Base-by-base conservation (phyloP, 1,140 invertebrate species). In the Euwallacea fornicatus region DNA sequence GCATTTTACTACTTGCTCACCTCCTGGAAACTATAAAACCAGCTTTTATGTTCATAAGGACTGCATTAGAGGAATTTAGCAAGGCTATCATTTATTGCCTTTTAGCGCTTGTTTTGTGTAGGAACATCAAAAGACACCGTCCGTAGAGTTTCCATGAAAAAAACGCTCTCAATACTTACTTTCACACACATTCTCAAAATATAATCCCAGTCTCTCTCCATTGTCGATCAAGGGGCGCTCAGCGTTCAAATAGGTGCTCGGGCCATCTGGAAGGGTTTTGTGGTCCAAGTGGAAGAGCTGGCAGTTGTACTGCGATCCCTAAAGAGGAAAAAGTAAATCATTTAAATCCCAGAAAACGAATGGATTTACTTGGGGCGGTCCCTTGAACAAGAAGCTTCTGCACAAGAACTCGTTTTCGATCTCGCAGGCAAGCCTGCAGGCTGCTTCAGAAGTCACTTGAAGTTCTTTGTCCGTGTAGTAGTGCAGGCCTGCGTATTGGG, bases 391-490 rank as follows among this genome's bases (percentile, higher is more conserved):
- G 84, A 91, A 95, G 0, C 95, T 97, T 55, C 95, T 87, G 82
- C 95, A 97, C 0, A 97, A 86, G 83, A 97, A 97, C 82, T 97
- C 94, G 69, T 91, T 92, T 82, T 97, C 95, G 56, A 95, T 91
- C 80, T 96, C 93, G 81, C 95, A 97, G 46, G 95, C 94, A 50
- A 95, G 83, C 64, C 90, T 87, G 78, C 95, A 97, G 4, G 92
- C 93, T 0, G 90, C 86, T 77, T 95, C 91, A 41, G 88, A 92
- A 56, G 90, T 91, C 43, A 93, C 92, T 86, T 94, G 89, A 15
- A 97, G 80, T 80, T 96, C 94, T 83, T 97, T 97, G 82, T 97
- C 95, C 0, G 92, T 92, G 82, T 97, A 97, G 81, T 96, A 97
- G 78, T 97, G 93, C 0, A 97, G 83, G 7, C 91, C 91, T 0